Evolutionary conservation across 2,797 vertebrate genomes (phyloP), one percentile per base, ranked within the genome.

Genomic region (Acestrorhynchus altus): DNA sequence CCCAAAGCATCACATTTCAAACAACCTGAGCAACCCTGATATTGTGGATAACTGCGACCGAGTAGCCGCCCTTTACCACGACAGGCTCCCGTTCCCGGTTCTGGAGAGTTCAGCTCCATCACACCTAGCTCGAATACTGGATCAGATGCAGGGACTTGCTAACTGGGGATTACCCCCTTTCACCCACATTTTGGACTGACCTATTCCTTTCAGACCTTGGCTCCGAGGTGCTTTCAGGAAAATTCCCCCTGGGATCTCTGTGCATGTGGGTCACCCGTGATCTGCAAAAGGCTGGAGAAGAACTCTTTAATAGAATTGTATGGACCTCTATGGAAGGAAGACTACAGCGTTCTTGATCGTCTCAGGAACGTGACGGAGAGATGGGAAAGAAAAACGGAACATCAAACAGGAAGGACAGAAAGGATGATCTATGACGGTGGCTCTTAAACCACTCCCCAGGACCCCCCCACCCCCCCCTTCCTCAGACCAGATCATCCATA

Each of bases 241-340:
- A 52, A 20, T 16, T 49, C 47, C 8, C 0, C 57, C 2, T 1
- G 0, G 4, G 16, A 8, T 60, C 57, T 60, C 31, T 40, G 31
- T 12, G 39, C 31, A 7, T 0, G 44, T n/a, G n/a, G n/a, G n/a
- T n/a, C n/a, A n/a, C n/a, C n/a, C n/a, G n/a, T n/a, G n/a, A n/a
- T 13, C 40, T 59, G 64, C 64, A 28, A 18, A 24, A 8, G 13
- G 24, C 18, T 28, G 12, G 2, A 57, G 4, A 31, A 40, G 8
- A 44, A 28, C 18, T 9, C 4, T 52, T 4, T 26, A 70, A 70
- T 16, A 69, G 52, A 31, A 56, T 54, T n/a, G n/a, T n/a, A 2
- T 35, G 12, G 24, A 76, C 13, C 20, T 4, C 2, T 22, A 78
- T 59, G 42, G 54, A 42, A 72, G 60, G 64, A 73, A 63, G 44